phyloP scores from a whole-genome alignment of 1,140 invertebrate genomes.

The Pseudachorutes palmiensis region DNA sequence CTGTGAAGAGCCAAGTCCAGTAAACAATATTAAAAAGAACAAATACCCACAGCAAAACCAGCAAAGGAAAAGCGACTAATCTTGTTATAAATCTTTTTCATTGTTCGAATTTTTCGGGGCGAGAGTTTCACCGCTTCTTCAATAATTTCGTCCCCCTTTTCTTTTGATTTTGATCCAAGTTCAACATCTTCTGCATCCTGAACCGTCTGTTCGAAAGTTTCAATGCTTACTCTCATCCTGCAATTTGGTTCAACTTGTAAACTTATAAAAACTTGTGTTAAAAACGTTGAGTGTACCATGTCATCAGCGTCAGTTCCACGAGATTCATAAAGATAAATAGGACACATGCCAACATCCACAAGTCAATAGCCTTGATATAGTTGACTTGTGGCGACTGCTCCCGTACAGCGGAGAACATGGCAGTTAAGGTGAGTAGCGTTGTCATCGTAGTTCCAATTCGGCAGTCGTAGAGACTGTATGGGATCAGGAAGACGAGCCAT shows the following conservation, averaged over 20 bases:
- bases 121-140: background rate
- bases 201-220: background rate
- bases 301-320: conserved; percentile 39
- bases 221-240: background rate
- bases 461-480: background rate
- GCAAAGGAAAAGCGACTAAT: background rate
- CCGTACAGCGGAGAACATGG: conserved; percentile 8
- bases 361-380: conserved; percentile 60
- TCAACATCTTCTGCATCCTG: background rate
- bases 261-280: background rate
- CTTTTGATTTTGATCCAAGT: background rate
- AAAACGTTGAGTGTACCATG: background rate
- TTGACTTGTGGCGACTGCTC: conserved; percentile 44
- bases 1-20: conserved; percentile 15
- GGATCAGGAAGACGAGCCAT: conserved; percentile 13
- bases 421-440: conserved; percentile 15
- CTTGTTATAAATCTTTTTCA: background rate
- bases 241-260: background rate
- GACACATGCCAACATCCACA: conserved; percentile 63
- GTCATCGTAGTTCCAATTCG: conserved; percentile 14
- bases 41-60: conserved; percentile 14
- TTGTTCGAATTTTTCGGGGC: background rate
- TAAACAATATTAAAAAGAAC: conserved; percentile 15
- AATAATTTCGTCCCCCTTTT: background rate
- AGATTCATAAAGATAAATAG: conserved; percentile 62